These are phyloP conservation scores for Proteles cristata DNA, from an alignment of 2,113 vertebrate species.

Conservation along the genomic window DNA sequence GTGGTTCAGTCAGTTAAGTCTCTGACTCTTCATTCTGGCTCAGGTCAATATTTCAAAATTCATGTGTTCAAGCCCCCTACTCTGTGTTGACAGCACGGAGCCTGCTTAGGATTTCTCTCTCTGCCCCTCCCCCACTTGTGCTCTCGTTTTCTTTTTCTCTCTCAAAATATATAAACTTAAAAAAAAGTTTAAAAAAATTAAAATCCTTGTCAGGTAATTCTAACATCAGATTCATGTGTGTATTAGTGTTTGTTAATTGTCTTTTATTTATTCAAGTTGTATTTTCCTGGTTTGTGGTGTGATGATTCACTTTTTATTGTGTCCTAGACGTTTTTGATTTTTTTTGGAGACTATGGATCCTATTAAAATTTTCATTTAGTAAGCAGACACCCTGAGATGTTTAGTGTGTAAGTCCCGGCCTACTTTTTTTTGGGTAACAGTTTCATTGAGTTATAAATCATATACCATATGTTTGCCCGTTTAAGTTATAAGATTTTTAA, in stretches of 20 bases:
- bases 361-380: slow-evolving; percentile 11
- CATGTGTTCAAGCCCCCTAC: too few relatives aligned
- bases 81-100: too few relatives aligned
- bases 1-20: too few relatives aligned
- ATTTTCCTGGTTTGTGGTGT: background rate
- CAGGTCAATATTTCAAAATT: too few relatives aligned
- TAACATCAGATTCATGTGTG: background rate
- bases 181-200: too few relatives aligned
- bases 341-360: background rate
- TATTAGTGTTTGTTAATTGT: background rate
- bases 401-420: background rate
- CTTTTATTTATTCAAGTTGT: background rate
- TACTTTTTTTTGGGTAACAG: background rate
- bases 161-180: too few relatives aligned
- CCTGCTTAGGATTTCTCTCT: too few relatives aligned
- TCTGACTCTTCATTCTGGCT: too few relatives aligned
- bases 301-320: background rate
- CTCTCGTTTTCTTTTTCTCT: too few relatives aligned
- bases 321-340: background rate
- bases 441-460: background rate
- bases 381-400: background rate
- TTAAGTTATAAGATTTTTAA: background rate
- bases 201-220: background rate
- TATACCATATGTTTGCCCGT: background rate
- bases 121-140: too few relatives aligned